Base-by-base conservation (phyloP, 2,888 invertebrate genomes). In the Plebejus anna region DNA sequence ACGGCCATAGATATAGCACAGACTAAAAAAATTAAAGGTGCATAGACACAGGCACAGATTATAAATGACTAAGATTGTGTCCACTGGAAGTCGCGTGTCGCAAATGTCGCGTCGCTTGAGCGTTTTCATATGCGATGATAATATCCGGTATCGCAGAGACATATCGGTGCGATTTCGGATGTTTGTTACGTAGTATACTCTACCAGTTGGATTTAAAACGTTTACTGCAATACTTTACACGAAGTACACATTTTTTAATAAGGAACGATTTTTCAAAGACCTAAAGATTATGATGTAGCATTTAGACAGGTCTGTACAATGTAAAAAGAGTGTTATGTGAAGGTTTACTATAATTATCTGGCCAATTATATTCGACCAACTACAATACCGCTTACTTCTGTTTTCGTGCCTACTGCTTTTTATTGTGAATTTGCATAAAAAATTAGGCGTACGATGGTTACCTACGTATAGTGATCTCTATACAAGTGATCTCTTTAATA, bases 1-100 rank as follows among this genome's bases (percentile, higher is more conserved):
- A 70, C 22, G 59, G 70, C 42, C 57, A 76, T 78, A 71, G 79
- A 77, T 75, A 73, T 75, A 79, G 76, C 16, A 70, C 36, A 76
- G 22, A 70, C 76, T 28, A 66, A 32, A n/a, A n/a, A 66, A 66
- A 47, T 42, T 42, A 42, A 47, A 47, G 47, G 59, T 7, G 59
- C 22, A 59, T 59, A 59, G 22, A n/a, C 22, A n/a, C 4, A 16
- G 11, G 16, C 55, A 4, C 13, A 55, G 13, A 55, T 11, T 51
- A 51, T n/a, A 22, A 22, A n/a, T 59, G 28, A 2, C 61, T 61
- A 61, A 28, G 61, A 28, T 28, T 28, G 61, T 28, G 22, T 61
- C 61, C 61, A 61, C 61, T 61, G 11, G 59, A 11, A 22, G 61
- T 61, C 61, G 61, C 61, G 61, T 28, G 22, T 61, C 61, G 61